phyloP scores from a whole-genome alignment of 2,888 invertebrate genomes.

The Tenthredo mesomela region DNA sequence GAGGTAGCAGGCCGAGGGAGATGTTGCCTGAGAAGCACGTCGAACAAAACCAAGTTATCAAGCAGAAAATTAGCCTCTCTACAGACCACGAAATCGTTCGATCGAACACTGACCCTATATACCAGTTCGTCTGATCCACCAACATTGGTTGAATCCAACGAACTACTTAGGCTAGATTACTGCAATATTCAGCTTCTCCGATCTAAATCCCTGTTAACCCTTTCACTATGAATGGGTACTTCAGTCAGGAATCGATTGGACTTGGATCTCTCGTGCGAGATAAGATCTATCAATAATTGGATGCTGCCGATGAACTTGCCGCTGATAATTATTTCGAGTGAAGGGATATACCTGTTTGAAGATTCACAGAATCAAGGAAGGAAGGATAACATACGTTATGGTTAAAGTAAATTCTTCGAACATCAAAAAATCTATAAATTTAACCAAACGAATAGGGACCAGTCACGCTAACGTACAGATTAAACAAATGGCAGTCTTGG shows the following conservation, averaged over 20 bases:
- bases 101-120: conserved; percentile 25
- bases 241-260: not conserved
- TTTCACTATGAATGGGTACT: conserved; percentile 12
- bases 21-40: conserved; percentile 32
- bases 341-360: not conserved
- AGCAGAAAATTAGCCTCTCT: conserved; percentile 41
- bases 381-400: not conserved
- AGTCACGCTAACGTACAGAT: not conserved
- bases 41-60: conserved; percentile 39
- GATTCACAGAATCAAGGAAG: not conserved
- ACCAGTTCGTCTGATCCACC: conserved; percentile 15
- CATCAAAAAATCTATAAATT: not conserved
- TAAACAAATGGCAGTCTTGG: not conserved
- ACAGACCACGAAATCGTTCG: conserved; percentile 13
- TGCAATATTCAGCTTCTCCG: conserved; percentile 20
- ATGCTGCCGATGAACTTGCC: not conserved
- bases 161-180: conserved; percentile 39
- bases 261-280: not conserved
- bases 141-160: not conserved
- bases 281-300: conserved; percentile 34
- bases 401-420: not conserved
- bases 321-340: not conserved
- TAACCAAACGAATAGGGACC: not conserved
- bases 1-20: not conserved
- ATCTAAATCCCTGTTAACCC: conserved; percentile 29